These are phyloP conservation scores for Anguilla obscura DNA, from an alignment of 2,797 vertebrate genomes.

Conservation along the genomic window DNA sequence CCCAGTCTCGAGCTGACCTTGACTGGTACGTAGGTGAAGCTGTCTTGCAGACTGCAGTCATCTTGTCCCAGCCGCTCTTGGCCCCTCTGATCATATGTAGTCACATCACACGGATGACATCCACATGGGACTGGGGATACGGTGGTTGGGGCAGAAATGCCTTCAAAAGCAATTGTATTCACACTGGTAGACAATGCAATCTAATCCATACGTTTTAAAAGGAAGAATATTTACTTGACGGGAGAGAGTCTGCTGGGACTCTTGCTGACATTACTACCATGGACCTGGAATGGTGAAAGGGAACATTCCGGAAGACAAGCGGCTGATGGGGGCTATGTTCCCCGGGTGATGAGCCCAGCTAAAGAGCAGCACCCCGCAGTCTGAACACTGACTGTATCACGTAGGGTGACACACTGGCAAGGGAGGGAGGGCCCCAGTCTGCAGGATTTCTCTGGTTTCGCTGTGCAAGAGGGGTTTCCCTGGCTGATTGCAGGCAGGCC, in stretches of 20 bases:
- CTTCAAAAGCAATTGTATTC: slow-evolving; percentile 2
- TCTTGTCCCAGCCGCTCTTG: not conserved
- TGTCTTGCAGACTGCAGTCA: not conserved
- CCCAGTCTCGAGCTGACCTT: not conserved
- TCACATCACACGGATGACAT: not conserved
- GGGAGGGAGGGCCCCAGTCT: not conserved
- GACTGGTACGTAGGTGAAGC: not conserved
- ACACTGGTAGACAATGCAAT: not conserved
- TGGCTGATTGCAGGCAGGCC: not conserved
- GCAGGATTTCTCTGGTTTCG: not conserved
- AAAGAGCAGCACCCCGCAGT: not conserved
- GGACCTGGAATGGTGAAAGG: not conserved
- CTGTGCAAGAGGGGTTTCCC: not conserved
- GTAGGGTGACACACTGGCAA: not conserved
- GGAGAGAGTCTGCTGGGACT: not conserved
- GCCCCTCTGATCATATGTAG: not conserved
- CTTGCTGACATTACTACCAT: not conserved
- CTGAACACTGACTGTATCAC: not conserved
- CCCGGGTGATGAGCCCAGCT: not conserved
- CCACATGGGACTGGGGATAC: not conserved
- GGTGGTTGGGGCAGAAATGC: not conserved
- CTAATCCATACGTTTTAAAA: not conserved
- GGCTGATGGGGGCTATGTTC: not conserved
- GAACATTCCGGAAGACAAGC: not conserved
- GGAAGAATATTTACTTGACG: not conserved